Conservation (phyloP, 2,888 invertebrate species). For the Atherix ibis region DNA sequence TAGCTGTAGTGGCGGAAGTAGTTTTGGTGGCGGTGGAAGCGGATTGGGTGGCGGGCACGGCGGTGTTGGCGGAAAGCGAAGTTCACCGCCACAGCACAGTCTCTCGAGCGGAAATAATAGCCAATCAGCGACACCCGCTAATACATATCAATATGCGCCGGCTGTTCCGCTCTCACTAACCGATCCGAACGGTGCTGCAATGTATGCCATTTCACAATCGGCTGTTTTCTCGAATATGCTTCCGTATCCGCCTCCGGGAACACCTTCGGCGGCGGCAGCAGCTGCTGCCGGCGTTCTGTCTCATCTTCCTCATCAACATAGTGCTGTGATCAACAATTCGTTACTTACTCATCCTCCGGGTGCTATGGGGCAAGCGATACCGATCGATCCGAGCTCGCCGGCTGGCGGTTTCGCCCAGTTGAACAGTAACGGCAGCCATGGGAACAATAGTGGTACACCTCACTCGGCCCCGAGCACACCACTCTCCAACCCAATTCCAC, state of each 20-base stretch:
- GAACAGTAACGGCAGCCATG: constrained; percentile 7
- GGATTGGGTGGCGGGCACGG: constrained; percentile 9
- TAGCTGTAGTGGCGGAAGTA: no score
- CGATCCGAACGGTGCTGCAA: constrained; percentile 19
- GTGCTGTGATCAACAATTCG: constrained; percentile 27
- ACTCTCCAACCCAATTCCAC: constrained; percentile 16
- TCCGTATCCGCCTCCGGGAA: constrained; percentile 21
- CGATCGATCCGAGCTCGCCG: constrained; percentile 5
- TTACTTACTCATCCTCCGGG: constrained; percentile 10
- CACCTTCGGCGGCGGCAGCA: constrained; percentile 14
- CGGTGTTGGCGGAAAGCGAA: constrained; percentile 21
- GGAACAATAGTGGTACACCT: constrained; percentile 16
- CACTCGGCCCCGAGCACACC: constrained; percentile 33
- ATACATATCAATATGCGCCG: constrained; percentile 14
- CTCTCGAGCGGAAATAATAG: constrained; percentile 9
- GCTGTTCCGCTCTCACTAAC: constrained; percentile 16
- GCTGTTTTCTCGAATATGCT: constrained; percentile 30
- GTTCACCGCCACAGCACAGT: constrained; percentile 17
- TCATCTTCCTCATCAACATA: constrained; percentile 20
- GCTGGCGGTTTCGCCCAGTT: background rate
- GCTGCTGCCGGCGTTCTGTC: constrained; percentile 20
- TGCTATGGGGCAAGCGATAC: constrained; percentile 13
- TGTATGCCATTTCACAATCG: constrained; percentile 31
- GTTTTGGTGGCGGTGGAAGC: constrained; percentile 6
- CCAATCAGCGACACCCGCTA: constrained; percentile 16